Base-by-base conservation (phyloP, 2,797 vertebrate genomes). In the Anguilla megastoma region DNA sequence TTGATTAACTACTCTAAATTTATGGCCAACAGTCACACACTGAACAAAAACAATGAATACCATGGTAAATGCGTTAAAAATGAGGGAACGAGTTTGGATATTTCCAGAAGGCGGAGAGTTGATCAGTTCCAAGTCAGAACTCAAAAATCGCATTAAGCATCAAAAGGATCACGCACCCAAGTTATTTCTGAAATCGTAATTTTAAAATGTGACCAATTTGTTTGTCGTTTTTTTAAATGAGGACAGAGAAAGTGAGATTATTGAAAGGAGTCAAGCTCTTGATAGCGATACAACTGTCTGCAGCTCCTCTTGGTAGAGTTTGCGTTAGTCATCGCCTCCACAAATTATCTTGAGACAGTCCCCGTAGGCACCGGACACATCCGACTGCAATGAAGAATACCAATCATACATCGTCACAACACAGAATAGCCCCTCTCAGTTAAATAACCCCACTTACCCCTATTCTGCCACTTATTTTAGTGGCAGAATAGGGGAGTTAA, bases 291-390 rank as follows among this genome's bases (percentile, higher is more conserved):
- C 48, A 18, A 58, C 30, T 71, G 83, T 85, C 87, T 30, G 0
- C 54, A 1, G 3, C n/a, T 88, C 66, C 50, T 41, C 33, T 71
- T 36, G 86, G 87, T 18, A 8, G 63, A 87, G 5, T 0, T 36
- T 5, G 2, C 0, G 30, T n/a, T 90, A 95, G 85, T 94, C 93
- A 1, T 93, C 92, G 89, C 92, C 92, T 91, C 93, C 93, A 85
- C 93, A 94, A 89, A 95, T 92, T 45, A 93, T 86, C 91, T 82
- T 89, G 90, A 93, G 24, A 33, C 92, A 91, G 0, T 92, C 91
- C 0, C 91, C 54, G 0, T 41, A 85, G 16, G 41, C 2, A 0
- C 89, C 92, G 0, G 91, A 89, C 88, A 91, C n/a, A 3, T 95
- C 94, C 0, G 93, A 93, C 94, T 94, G 89, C 6, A 80, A 80